phyloP scores from a whole-genome alignment of 2,888 invertebrate genomes.

The Leptopilina myrica region DNA sequence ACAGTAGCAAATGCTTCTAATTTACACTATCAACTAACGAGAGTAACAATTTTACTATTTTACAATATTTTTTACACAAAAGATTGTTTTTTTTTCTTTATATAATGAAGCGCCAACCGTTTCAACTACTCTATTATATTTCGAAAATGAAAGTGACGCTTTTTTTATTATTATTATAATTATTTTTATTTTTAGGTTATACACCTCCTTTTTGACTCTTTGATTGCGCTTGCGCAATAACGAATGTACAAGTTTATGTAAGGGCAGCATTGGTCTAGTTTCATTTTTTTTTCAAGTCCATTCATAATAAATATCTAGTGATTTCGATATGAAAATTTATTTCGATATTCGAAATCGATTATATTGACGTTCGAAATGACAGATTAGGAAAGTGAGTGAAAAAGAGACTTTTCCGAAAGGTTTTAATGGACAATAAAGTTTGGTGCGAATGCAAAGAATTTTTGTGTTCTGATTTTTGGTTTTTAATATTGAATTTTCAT shows the following conservation, averaged over 20 bases:
- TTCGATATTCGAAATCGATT: too few relatives aligned
- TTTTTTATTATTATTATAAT: not conserved
- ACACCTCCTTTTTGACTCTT: constrained; percentile 15
- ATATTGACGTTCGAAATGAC: too few relatives aligned
- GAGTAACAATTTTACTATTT: constrained; percentile 75
- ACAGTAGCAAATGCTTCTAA: constrained; percentile 67
- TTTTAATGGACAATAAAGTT: too few relatives aligned
- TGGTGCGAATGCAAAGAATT: too few relatives aligned
- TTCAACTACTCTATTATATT: not conserved
- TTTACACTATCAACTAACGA: constrained; percentile 73
- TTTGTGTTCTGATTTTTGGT: too few relatives aligned
- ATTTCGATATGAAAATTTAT: not conserved
- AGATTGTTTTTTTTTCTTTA: not conserved
- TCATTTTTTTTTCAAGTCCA: not conserved
- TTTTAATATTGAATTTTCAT: too few relatives aligned
- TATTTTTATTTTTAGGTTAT: not conserved
- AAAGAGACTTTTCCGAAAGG: too few relatives aligned
- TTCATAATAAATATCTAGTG: not conserved
- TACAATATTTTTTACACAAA: constrained; percentile 68
- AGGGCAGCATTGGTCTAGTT: constrained; percentile 21
- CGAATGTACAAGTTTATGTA: constrained; percentile 20
- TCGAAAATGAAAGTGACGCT: constrained; percentile 15
- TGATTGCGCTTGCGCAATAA: constrained; percentile 21
- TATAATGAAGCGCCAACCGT: not conserved
- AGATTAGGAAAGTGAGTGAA: too few relatives aligned